Evolutionary conservation across 2,113 vertebrate genomes (phyloP), one percentile per base, ranked within the genome.

Genomic region (Mohoua ochrocephala): DNA sequence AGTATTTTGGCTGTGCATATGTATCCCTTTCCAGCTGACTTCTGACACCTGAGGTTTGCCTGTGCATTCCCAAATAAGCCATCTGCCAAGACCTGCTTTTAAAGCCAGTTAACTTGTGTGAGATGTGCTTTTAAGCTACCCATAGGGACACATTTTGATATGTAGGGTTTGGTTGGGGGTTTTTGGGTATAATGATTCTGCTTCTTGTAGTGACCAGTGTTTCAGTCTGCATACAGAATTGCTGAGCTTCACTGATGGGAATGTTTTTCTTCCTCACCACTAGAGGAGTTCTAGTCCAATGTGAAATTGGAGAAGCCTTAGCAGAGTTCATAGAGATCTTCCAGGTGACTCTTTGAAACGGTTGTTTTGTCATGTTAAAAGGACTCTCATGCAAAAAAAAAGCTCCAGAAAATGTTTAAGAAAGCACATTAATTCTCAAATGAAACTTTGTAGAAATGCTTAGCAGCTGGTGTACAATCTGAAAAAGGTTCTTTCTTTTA

Each of bases 401-500:
- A 73, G 4, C 37, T 68, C 20, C 5, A 53, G 45, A 89, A 64
- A 10, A 4, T 31, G 19, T 84, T 91, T 31, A 70, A 94, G 84
- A 92, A 81, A 87, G 49, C 11, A 56, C 30, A 71, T 74, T 76
- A 76, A 68, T 87, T 95, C 76, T 92, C 79, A 89, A 84, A 89
- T 64, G 52, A 81, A 92, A 67, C 71, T 88, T 88, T 50, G 13
- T 42, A 91, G 68, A 86, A 70, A 63, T 91, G 30, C 80, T 86
- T 60, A 95, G 71, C 95, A 96, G 76, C 83, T 91, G 79, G 83
- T 92, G 56, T 70, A 78, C 56, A 50, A 31, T 93, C 42, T 87
- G 92, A 95, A 81, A 88, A 95, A 94, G 31, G 64, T 92, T 89
- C 42, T 7, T 95, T 92, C 86, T 92, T 95, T 93, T 95, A 93